Percentiles rank a stretch among this genome's conserved stretches.
Conservation (phyloP, 1,140 invertebrate species). For the Grapholita molesta region DNA sequence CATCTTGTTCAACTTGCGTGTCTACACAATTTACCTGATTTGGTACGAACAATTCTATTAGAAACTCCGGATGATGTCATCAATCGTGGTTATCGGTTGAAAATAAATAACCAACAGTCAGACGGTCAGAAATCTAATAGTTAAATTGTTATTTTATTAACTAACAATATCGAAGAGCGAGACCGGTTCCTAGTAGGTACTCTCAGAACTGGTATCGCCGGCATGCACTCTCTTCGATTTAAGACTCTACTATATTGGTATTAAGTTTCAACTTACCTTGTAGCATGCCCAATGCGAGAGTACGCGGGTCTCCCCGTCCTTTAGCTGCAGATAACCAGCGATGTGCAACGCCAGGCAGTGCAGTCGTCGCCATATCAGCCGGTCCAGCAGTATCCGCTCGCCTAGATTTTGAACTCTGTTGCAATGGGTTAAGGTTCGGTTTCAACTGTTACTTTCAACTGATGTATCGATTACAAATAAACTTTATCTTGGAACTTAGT, state of each 20-base stretch:
- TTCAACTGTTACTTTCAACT: slow-evolving; percentile 13
- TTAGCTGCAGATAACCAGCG: slow-evolving; percentile 92
- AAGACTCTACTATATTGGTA: not conserved
- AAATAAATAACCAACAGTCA: too few species aligned
- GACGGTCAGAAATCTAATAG: too few species aligned
- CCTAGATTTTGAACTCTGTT: slow-evolving; percentile 87
- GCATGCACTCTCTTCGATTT: not conserved
- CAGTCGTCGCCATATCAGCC: slow-evolving; percentile 92
- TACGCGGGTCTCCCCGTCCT: slow-evolving; percentile 92
- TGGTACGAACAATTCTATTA: not conserved
- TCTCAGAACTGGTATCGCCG: too few species aligned
- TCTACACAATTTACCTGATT: not conserved
- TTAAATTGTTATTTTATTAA: too few species aligned
- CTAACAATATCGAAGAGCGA: too few species aligned
- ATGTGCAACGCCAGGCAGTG: slow-evolving; percentile 95
- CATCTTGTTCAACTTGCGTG: not conserved
- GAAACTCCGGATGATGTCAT: not conserved
- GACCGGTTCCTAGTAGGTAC: too few species aligned
- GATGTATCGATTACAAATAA: too few species aligned
- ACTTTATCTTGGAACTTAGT: too few species aligned
- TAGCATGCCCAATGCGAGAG: slow-evolving; percentile 98
- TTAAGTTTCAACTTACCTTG: slow-evolving; percentile 82
- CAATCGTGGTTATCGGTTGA: too few species aligned
- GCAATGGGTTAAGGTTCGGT: slow-evolving; percentile 50
- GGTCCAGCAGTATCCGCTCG: slow-evolving; percentile 89